Evolutionary conservation across 2,797 vertebrate genomes (phyloP), one percentile per base, ranked within the genome.

Genomic region (Echiichthys vipera): DNA sequence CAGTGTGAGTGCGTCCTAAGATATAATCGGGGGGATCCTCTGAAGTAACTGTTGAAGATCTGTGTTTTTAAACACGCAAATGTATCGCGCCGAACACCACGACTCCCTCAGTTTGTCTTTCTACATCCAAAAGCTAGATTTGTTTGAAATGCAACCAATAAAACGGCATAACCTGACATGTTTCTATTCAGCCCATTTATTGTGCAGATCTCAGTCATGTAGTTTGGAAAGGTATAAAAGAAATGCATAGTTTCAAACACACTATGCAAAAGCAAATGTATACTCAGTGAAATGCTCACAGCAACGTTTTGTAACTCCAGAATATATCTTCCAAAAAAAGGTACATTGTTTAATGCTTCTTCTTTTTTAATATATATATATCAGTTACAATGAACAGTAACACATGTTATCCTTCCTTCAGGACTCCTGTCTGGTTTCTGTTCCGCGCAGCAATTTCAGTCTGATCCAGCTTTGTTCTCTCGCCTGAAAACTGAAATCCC

Each of bases 221-320:
- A 79, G 75, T 90, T 85, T 74, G 76, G 81, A 89, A 91, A 88
- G 46, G 87, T 91, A 92, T 56, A 88, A 91, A 93, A 93, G 11
- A 91, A 89, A 83, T 74, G 83, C 84, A 83, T 73, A 83, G 79
- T 72, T 84, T 20, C 46, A 70, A 88, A 84, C 69, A 83, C 64
- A 80, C 84, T 88, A 85, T 87, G 83, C 76, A 75, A 72, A 85
- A 75, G 43, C 47, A 76, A 84, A 88, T 64, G 18, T 64, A 72
- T 63, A 54, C 67, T 77, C 22, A 1, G 64, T 56, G 58, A 80
- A 72, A 61, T 22, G 15, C 34, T 69, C 70, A 85, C 83, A 61
- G 78, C 71, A 85, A 81, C 54, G 5, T 72, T 40, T 58, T 67
- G 5, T n/a, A 74, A 74, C 64, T 74, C 22, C 46, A 72, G 75